A percentile compares a stretch with the other conserved stretches of the same genome.
These are phyloP conservation scores for Globodera rostochiensis DNA, from an alignment of 1,140 invertebrate genomes.

Conservation along the genomic window DNA sequence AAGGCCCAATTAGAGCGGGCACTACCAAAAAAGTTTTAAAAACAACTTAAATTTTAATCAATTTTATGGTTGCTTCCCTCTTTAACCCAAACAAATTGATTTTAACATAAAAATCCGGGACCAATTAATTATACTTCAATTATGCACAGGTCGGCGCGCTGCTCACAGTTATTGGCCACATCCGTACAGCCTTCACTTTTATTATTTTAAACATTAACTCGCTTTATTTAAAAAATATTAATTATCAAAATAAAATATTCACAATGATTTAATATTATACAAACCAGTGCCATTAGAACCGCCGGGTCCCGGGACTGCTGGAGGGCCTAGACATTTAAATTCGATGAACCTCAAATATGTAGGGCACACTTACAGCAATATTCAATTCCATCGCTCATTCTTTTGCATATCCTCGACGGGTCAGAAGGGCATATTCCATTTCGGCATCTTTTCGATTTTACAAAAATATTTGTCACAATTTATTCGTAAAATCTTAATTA, in stretches of 20 bases:
- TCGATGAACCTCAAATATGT: not conserved
- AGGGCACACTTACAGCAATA: slow-evolving; percentile 4
- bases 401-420: not conserved
- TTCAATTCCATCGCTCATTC: not conserved
- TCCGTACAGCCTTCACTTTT: not conserved
- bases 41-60: too few relatives aligned
- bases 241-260: not conserved
- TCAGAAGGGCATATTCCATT: not conserved
- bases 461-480: too few relatives aligned
- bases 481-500: too few relatives aligned
- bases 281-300: not conserved
- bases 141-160: slow-evolving; percentile 4
- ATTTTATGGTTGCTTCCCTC: too few relatives aligned
- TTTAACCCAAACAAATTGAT: not conserved
- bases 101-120: not conserved
- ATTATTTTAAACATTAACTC: not conserved
- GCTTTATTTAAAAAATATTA: not conserved
- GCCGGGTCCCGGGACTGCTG: not conserved
- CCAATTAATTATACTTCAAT: not conserved
- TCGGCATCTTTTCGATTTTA: not conserved
- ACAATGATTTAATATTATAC: too few relatives aligned
- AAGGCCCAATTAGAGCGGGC: too few relatives aligned
- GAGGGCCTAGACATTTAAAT: not conserved
- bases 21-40: too few relatives aligned
- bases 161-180: not conserved